A percentile compares a stretch with the other conserved stretches of the same genome.
These are phyloP conservation scores for Sesamia inferens DNA, from an alignment of 2,888 invertebrate species.

Conservation along the genomic window DNA sequence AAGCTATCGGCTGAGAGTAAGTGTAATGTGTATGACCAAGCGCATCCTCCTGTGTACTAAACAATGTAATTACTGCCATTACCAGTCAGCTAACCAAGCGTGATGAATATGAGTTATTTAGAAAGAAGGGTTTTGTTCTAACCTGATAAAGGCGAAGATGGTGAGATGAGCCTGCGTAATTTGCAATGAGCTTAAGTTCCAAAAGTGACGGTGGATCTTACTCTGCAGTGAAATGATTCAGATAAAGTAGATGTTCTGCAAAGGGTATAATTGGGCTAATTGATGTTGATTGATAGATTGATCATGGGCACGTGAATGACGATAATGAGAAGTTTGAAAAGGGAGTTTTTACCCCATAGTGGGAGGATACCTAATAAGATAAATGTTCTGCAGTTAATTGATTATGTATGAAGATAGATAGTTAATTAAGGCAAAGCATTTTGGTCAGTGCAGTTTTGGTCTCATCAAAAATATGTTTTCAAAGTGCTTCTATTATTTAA, in stretches of 20 bases:
- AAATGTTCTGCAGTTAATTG: no score
- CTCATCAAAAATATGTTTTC: background rate
- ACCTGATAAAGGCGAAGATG: background rate
- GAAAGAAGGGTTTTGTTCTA: background rate
- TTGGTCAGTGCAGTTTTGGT: background rate
- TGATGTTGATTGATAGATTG: background rate
- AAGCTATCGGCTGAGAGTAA: constrained; percentile 17
- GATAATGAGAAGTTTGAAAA: no score
- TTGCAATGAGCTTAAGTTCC: background rate
- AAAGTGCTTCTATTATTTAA: background rate
- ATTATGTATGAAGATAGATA: background rate
- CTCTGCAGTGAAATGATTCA: background rate
- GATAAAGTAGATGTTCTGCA: background rate
- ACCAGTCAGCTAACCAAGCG: constrained; percentile 12
- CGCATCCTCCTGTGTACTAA: constrained; percentile 20
- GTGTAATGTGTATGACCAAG: constrained; percentile 22
- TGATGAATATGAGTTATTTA: background rate
- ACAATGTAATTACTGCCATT: constrained; percentile 36
- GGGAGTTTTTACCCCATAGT: no score
- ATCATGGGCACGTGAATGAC: no score
- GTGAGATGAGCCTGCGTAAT: no score
- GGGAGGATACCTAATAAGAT: no score
- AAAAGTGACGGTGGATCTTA: background rate
- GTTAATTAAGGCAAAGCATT: background rate
- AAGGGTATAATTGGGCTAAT: background rate